Evolutionary conservation across 2,113 vertebrate species (phyloP).

Genomic region (Anguilla rostrata): DNA sequence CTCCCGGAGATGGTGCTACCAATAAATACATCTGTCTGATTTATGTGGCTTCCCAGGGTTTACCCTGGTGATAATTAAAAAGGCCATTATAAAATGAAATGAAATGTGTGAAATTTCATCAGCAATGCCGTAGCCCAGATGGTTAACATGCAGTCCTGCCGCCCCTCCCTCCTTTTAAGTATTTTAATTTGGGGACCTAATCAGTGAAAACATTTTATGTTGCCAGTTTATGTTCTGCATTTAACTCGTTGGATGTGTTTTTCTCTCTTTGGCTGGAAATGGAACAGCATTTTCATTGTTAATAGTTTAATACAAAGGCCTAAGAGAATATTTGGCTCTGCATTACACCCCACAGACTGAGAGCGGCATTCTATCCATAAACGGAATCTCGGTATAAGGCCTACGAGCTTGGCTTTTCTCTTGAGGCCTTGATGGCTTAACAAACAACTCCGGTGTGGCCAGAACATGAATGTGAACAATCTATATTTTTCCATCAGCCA

Average conservation of each 20-base stretch:
- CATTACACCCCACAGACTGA: not conserved
- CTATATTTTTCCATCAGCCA: not conserved
- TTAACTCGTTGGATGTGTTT: not conserved
- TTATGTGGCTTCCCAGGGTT: slow-evolving; percentile 9
- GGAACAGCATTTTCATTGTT: not conserved
- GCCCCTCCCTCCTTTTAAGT: not conserved
- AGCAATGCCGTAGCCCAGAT: slow-evolving; percentile 4
- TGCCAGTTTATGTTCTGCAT: not conserved
- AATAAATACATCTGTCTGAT: slow-evolving; percentile 1
- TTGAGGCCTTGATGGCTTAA: not conserved
- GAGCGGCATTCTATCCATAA: too few species aligned
- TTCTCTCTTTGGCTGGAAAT: not conserved
- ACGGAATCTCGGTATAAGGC: not conserved
- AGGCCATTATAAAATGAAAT: slow-evolving; percentile 9
- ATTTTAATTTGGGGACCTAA: slow-evolving; percentile 20
- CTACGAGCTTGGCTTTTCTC: not conserved
- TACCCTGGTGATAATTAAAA: slow-evolving; percentile 13
- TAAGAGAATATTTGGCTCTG: not conserved
- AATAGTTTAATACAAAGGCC: not conserved
- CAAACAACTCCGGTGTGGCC: not conserved
- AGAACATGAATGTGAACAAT: not conserved
- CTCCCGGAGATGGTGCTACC: slow-evolving; percentile 4
- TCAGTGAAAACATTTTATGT: not conserved
- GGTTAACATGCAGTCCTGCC: not conserved
- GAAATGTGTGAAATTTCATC: slow-evolving; percentile 9